These are phyloP conservation scores for Phainopepla nitens DNA, from an alignment of 2,113 vertebrate genomes.

Conservation along the genomic window DNA sequence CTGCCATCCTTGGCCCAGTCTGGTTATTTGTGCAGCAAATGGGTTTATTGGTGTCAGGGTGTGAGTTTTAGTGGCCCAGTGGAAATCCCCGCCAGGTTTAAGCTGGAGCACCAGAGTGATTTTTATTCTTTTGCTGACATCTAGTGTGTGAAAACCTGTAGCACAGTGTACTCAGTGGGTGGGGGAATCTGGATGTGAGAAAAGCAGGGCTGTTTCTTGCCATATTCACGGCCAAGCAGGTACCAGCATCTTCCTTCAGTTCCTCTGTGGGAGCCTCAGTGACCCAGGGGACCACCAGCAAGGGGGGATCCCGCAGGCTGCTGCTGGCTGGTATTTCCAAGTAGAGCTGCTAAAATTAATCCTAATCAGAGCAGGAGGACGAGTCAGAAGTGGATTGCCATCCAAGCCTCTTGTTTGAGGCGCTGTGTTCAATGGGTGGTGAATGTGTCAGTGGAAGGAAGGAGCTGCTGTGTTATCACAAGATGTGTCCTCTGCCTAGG, in stretches of 20 bases:
- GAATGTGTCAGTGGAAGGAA: not conserved
- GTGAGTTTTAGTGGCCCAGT: not conserved
- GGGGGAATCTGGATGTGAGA: not conserved
- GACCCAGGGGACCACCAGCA: not conserved
- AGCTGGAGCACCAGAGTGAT: not conserved
- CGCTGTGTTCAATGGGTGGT: not conserved
- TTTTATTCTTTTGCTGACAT: constrained; percentile 45
- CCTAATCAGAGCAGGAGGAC: not conserved
- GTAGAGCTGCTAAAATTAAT: not conserved
- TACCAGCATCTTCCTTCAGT: not conserved
- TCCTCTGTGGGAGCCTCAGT: not conserved
- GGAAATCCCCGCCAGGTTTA: not conserved
- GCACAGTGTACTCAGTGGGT: accelerated
- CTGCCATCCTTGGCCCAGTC: not conserved
- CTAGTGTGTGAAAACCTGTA: constrained; percentile 10
- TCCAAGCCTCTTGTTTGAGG: not conserved
- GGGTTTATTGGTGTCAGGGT: not conserved
- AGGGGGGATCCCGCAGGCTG: not conserved
- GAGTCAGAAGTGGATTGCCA: not conserved
- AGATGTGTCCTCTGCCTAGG: not conserved
- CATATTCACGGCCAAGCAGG: not conserved
- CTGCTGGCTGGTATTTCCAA: not conserved
- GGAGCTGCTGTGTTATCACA: not conserved
- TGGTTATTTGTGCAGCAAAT: not conserved
- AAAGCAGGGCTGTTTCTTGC: not conserved